Percentiles rank a stretch among this genome's conserved stretches.
Evolutionary conservation across 2,888 invertebrate species (phyloP).

Genomic region (Euzophera pinguis): DNA sequence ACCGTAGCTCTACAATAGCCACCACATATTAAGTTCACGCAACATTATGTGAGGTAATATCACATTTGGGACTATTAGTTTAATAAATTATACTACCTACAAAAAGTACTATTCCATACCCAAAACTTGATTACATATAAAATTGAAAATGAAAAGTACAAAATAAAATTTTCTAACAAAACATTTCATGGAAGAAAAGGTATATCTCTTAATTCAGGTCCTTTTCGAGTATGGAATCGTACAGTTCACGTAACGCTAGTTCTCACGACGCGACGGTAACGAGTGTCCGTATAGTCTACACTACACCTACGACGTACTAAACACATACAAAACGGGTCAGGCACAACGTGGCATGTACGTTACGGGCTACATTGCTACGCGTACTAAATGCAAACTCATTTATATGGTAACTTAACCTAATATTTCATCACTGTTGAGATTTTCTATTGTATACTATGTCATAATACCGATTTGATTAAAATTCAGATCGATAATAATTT

Average conservation of each 20-base stretch:
- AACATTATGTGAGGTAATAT: constrained; percentile 55
- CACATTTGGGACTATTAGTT: constrained; percentile 51
- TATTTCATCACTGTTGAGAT: constrained; percentile 46
- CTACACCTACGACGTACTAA: constrained; percentile 26
- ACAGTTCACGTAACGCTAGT: constrained; percentile 18
- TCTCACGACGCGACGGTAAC: background rate
- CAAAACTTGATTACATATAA: background rate
- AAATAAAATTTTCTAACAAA: background rate
- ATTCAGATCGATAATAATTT: constrained; percentile 19
- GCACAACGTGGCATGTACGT: constrained; percentile 61
- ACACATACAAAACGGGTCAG: constrained; percentile 52
- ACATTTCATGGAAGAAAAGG: constrained; percentile 2
- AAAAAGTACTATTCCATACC: constrained; percentile 32
- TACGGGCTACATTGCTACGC: constrained; percentile 38
- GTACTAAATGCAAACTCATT: constrained; percentile 67
- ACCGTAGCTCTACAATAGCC: constrained; percentile 17
- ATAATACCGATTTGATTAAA: constrained; percentile 21
- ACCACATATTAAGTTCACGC: constrained; percentile 26
- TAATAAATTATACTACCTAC: constrained; percentile 60
- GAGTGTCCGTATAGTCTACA: constrained; percentile 28
- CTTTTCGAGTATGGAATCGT: constrained; percentile 20
- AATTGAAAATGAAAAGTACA: background rate
- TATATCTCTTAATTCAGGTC: background rate
- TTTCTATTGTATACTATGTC: constrained; percentile 28
- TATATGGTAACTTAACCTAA: constrained; percentile 66